Base-by-base conservation (phyloP, 2,888 invertebrate species). In the Scrobipalpa costella region DNA sequence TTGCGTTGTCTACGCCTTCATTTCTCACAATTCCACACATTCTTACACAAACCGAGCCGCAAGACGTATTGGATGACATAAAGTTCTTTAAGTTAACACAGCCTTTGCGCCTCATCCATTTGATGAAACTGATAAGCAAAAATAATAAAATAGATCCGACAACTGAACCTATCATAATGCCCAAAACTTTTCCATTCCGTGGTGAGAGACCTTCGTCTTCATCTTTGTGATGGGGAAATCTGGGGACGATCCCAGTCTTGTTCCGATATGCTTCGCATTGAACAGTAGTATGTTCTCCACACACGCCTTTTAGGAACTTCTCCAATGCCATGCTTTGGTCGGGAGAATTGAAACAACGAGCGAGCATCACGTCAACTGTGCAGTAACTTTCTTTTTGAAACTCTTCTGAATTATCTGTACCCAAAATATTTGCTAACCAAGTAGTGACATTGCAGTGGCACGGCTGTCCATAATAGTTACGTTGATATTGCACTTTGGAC, bases 331-430 rank as follows among this genome's bases (percentile, higher is more conserved):
- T 92, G 65, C 94, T 93, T 55, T 94, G 94, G 70, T 94, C 93
- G 0, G 92, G 92, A 7, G 94, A 87, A 66, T 94, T 93, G 74
- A 94, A 94, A 76, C 95, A 95, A 49, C 89, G 86, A 3, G 94
- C 93, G 19, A 95, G 83, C 50, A 92, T 81, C 64, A 91, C 84
- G 64, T 92, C 91, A 0, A 95, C 92, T 0, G 92, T 90, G 76
- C 95, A 95, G 72, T 90, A 94, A 75, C 94, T 95, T 60, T 94
- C 92, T 62, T 67, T 66, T 61, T 88, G 83, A 21, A 92, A 91
- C 19, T 86, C 81, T 21, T 85, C 84, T 64, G 85, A 87, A 17
- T 86, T 84, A 11, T 76, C 71, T n/a, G 74, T 70, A 11, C 84
- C 89, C 8, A 93, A 81, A 17, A 92, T 83, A 60, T 87, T 84